phyloP scores from a whole-genome alignment of 1,140 invertebrate genomes.

The Lucilia sericata region DNA sequence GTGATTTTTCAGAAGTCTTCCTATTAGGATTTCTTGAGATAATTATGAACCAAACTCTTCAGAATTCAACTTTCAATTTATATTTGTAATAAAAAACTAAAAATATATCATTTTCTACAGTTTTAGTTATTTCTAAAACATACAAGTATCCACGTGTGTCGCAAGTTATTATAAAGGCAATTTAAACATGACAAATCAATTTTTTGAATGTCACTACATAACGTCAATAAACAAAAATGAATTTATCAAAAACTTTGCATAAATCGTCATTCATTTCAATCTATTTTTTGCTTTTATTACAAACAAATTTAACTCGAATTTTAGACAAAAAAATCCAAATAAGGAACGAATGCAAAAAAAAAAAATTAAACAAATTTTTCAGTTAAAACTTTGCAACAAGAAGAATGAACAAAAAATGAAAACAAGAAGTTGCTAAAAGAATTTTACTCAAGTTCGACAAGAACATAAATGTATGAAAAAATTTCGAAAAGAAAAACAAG shows the following conservation, averaged over 20 bases:
- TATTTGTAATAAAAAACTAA: too few relatives aligned
- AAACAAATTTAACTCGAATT: constrained; percentile 20
- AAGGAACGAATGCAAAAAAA: background rate
- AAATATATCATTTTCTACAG: too few relatives aligned
- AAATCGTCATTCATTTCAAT: constrained; percentile 10
- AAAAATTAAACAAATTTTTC: constrained; percentile 4
- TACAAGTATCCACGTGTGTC: background rate
- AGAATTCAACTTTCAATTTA: too few relatives aligned
- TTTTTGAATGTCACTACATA: background rate
- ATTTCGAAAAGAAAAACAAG: background rate
- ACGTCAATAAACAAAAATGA: background rate
- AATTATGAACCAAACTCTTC: too few relatives aligned
- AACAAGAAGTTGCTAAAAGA: constrained; percentile 13
- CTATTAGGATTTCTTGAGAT: too few relatives aligned
- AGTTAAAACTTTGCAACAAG: constrained; percentile 13
- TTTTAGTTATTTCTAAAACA: background rate
- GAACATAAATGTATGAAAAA: constrained; percentile 28
- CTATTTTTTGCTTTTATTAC: background rate
- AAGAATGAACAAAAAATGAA: background rate
- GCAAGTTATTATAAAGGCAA: background rate
- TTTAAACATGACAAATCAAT: constrained; percentile 1
- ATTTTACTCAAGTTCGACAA: constrained; percentile 17
- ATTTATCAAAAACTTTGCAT: constrained; percentile 23
- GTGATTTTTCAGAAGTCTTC: too few relatives aligned
- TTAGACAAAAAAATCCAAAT: background rate